Base-by-base conservation (phyloP, 2,888 invertebrate genomes). In the Mythimna vitellina region DNA sequence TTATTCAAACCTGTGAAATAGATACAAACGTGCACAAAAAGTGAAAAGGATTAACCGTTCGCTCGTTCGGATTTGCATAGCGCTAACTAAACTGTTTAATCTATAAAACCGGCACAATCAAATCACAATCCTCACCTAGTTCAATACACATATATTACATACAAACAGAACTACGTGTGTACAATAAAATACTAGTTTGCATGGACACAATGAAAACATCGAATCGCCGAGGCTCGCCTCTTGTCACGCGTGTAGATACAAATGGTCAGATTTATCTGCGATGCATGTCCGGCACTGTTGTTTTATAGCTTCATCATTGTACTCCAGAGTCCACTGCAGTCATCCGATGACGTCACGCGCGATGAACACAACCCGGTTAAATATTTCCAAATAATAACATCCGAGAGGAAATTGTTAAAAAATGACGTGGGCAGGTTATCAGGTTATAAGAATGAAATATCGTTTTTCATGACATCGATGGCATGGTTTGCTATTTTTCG, bases 221-320 rank as follows among this genome's bases (percentile, higher is more conserved):
- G 87, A 87, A 89, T 88, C 85, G 85, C 83, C 86, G 86, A 75
- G 82, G 84, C 87, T 84, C 84, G 87, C 85, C 86, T 87, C 88
- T 86, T 88, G 87, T 88, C 89, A 88, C 87, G 87, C 89, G 86
- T 87, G 89, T 86, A 88, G 88, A 87, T 88, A 89, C 91, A 91
- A 91, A 89, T 90, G 90, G 86, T 87, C 89, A 92, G 92, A 93
- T 93, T 93, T 93, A 93, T 93, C 89, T 87, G 84, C 87, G 85
- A 87, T 87, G 89, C 89, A 88, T 89, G 92, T 90, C 90, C 89
- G 87, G 85, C 87, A 76, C 84, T 91, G 88, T 89, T 92, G 91
- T 92, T 93, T 93, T 93, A 93, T 93, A 88, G 91, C 89, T 86
- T 85, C 85, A 90, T 92, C 89, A 90, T 90, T 88, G 90, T 89